These are phyloP conservation scores for Nephrotoma appendiculata DNA, from an alignment of 2,888 invertebrate genomes.

Conservation along the genomic window DNA sequence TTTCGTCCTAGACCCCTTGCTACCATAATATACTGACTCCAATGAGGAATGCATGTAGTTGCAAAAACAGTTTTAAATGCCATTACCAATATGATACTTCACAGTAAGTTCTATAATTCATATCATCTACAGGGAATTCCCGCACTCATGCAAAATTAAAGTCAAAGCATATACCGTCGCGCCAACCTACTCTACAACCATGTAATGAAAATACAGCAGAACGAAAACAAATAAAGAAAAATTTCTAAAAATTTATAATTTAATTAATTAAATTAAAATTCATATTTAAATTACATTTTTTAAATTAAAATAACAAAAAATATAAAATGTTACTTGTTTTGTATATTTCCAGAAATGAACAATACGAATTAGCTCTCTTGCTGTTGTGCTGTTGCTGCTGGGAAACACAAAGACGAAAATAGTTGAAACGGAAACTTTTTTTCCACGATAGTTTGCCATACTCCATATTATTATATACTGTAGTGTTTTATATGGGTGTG, in stretches of 20 bases:
- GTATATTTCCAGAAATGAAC: not conserved
- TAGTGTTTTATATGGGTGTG: not conserved
- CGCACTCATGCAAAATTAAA: too few relatives aligned
- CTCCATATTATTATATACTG: not conserved
- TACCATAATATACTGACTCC: too few relatives aligned
- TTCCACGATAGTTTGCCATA: not conserved
- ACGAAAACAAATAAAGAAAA: not conserved
- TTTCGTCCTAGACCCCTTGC: too few relatives aligned
- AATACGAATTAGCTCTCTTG: not conserved
- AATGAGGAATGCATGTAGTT: too few relatives aligned
- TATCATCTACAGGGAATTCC: too few relatives aligned
- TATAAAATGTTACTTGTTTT: not conserved
- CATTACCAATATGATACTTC: too few relatives aligned
- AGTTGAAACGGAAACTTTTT: not conserved
- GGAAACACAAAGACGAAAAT: not conserved
- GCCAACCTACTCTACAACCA: not conserved
- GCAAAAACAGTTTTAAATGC: too few relatives aligned
- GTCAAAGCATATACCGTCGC: not conserved
- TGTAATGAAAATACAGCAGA: not conserved
- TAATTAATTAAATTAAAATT: not conserved
- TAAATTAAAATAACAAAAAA: not conserved
- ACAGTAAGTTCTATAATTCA: too few relatives aligned
- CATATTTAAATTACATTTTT: not conserved
- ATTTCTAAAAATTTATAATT: not conserved
- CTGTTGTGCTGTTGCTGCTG: not conserved